These are phyloP conservation scores for Drymonia ruficornis DNA, from an alignment of 2,888 invertebrate genomes.

Conservation along the genomic window DNA sequence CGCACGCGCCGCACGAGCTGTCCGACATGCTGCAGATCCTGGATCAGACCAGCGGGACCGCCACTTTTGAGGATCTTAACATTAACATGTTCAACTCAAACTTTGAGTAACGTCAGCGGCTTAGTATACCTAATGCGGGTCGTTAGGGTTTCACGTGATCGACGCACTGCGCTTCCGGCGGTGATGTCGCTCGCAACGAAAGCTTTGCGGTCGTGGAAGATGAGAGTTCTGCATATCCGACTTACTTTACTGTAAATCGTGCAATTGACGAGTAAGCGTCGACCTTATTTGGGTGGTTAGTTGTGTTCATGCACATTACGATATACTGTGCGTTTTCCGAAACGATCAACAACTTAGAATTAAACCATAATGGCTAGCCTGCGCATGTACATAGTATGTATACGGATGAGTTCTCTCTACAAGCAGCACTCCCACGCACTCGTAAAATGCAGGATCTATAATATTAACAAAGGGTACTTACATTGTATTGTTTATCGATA, in stretches of 20 bases:
- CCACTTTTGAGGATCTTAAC: constrained; percentile 95
- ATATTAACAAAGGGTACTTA: not conserved
- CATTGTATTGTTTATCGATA: not conserved
- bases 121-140: constrained; percentile 26
- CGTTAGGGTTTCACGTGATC: constrained; percentile 11
- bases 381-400: not conserved
- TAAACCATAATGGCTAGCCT: too few species aligned
- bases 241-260: constrained; percentile 11
- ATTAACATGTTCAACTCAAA: constrained; percentile 94
- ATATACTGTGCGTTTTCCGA: too few species aligned
- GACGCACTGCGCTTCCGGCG: constrained; percentile 11
- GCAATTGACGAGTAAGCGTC: not conserved
- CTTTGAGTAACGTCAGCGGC: constrained; percentile 64
- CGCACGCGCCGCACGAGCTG: constrained; percentile 87
- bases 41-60: constrained; percentile 90
- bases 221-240: constrained; percentile 22
- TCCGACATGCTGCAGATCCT: constrained; percentile 97
- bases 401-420: not conserved
- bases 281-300: not conserved
- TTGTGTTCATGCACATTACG: not conserved
- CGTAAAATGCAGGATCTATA: not conserved
- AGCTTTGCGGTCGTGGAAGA: constrained; percentile 9
- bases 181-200: constrained; percentile 5
- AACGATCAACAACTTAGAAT: too few species aligned
- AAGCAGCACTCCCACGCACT: not conserved